Base-by-base conservation (phyloP, 2,888 invertebrate species). In the Macrosiphum euphorbiae region DNA sequence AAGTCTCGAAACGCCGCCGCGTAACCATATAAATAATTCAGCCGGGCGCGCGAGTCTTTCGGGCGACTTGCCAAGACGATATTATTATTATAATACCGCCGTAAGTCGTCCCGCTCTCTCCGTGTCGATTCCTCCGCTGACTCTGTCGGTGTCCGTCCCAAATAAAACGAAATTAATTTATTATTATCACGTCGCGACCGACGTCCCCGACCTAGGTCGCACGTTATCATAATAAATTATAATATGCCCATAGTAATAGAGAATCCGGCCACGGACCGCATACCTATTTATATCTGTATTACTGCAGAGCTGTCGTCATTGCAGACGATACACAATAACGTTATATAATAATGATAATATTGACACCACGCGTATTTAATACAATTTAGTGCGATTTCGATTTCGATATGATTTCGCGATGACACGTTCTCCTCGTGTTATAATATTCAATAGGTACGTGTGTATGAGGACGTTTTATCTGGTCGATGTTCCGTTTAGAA, bases 21-120 rank as follows among this genome's bases (percentile, higher is more conserved):
- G 50, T 28, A n/a, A 41, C 67, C 88, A n/a, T 92, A 92, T 92
- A 92, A 92, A 92, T 92, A 92, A 92, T 92, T 92, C 92, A 87
- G 92, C 52, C 61, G 61, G 87, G 87, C 50, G 88, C 58, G 55
- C 91, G 61, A 26, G 58, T 50, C 47, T 67, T 67, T 35, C 20
- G 50, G 67, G 88, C 67, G 35, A 67, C 67, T 50, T 92, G 92
- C 87, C 88, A 88, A 92, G 50, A 89, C 84, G 20, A 78, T 78
- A 78, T 78, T 78, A 78, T 78, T 78, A 78, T 78, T 78, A 67
- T 50, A 50, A n/a, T 50, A 87, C 50, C n/a, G n/a, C 50, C 50
- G 50, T n/a, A 47, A 20, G 78, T 78, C 52, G 88, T 52, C 88
- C 88, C 35, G 88, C 52, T 44, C 47, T 47, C 16, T 86, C 44